A percentile compares a stretch with the other conserved stretches of the same genome.
Evolutionary conservation across 2,888 invertebrate genomes (phyloP).

Genomic region (Thyatira batis): DNA sequence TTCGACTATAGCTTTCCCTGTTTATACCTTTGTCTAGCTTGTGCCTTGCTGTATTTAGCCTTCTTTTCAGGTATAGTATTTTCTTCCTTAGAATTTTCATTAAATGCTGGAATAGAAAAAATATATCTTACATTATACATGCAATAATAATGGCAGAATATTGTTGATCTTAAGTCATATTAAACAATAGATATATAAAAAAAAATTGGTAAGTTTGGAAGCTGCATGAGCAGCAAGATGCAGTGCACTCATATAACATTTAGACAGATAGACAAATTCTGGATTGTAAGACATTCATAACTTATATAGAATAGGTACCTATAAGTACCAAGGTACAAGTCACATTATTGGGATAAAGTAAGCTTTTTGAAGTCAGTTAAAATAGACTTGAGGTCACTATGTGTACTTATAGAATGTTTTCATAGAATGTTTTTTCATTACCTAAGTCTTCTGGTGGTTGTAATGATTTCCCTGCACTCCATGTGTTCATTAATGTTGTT

Average conservation of each 20-base stretch:
- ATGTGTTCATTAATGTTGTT: conserved; percentile 60
- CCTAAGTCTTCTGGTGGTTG: conserved; percentile 75
- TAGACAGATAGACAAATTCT: too few relatives aligned
- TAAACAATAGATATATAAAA: too few relatives aligned
- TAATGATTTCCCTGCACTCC: conserved; percentile 69
- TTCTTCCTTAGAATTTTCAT: conserved; percentile 56
- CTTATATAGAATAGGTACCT: neutral
- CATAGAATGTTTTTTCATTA: conserved; percentile 39
- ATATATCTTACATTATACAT: too few relatives aligned
- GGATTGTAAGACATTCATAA: too few relatives aligned
- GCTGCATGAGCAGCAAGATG: too few relatives aligned
- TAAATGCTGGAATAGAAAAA: conserved; percentile 48
- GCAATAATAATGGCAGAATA: too few relatives aligned
- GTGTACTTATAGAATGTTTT: too few relatives aligned
- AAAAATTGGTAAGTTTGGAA: too few relatives aligned
- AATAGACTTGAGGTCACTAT: neutral
- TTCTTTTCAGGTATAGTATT: conserved; percentile 64
- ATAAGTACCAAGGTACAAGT: neutral
- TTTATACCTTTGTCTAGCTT: conserved; percentile 88
- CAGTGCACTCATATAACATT: too few relatives aligned
- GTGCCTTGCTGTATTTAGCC: conserved; percentile 86
- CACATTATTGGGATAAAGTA: too few relatives aligned
- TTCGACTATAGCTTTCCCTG: conserved; percentile 85
- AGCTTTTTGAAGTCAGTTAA: neutral
- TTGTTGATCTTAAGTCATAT: too few relatives aligned